A percentile compares a stretch with the other conserved stretches of the same genome.
These are phyloP conservation scores for Intellagama lesueurii DNA, from an alignment of 2,797 vertebrate species.

Conservation along the genomic window DNA sequence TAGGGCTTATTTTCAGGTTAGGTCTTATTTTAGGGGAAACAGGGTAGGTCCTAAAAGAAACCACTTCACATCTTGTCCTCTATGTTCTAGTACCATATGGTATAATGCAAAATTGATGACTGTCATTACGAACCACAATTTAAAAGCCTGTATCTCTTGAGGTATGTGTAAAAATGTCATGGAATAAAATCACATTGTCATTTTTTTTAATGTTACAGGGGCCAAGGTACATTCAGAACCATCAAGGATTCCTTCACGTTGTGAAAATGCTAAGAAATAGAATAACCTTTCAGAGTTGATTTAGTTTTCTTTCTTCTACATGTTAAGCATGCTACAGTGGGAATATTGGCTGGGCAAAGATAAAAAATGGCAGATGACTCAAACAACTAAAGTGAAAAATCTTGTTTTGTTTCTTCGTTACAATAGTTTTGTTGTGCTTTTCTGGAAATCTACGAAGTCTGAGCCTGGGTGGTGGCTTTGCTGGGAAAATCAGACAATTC, in stretches of 20 bases:
- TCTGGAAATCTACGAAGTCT: not conserved
- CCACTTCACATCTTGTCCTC: not conserved
- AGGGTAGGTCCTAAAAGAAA: no score
- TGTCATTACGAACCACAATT: constrained; percentile 15
- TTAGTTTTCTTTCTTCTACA: not conserved
- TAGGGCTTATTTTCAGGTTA: no score
- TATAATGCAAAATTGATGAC: constrained; percentile 11
- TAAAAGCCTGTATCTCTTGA: not conserved
- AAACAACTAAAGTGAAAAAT: not conserved
- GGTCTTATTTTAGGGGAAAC: no score
- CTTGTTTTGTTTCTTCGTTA: not conserved
- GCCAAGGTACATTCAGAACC: not conserved
- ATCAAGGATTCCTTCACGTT: not conserved
- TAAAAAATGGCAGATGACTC: not conserved
- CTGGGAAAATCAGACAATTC: no score
- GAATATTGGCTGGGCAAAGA: not conserved
- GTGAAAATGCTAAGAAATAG: not conserved
- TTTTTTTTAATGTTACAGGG: constrained; percentile 4
- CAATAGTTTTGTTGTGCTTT: not conserved
- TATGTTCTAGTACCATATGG: not conserved
- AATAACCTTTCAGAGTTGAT: not conserved
- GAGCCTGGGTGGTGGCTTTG: no score
- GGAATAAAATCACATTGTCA: not conserved
- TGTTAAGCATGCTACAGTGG: not conserved
- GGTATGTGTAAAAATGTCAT: constrained; percentile 2